Evolutionary conservation across 2,113 vertebrate species (phyloP).

Genomic region (Malurus elegans): DNA sequence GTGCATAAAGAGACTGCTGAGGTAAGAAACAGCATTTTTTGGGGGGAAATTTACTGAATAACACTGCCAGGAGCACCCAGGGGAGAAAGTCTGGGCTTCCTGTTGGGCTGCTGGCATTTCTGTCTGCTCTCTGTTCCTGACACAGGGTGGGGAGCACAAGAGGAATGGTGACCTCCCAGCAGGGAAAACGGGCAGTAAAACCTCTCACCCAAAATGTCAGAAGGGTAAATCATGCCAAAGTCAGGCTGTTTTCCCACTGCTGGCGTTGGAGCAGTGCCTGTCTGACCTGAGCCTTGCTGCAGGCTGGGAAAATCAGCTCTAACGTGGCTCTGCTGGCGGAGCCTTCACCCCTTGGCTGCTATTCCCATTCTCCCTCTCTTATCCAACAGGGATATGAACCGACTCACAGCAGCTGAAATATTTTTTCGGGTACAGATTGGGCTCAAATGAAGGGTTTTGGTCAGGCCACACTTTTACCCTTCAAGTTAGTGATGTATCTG

Average conservation of each 20-base stretch:
- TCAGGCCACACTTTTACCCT: neutral
- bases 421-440: neutral
- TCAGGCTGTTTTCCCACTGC: neutral
- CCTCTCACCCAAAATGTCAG: neutral
- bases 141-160: fast-evolving
- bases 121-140: neutral
- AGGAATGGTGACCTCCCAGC: neutral
- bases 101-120: neutral
- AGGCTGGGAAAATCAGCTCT: neutral
- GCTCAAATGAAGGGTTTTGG: neutral
- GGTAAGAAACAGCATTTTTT: neutral
- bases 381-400: fast-evolving
- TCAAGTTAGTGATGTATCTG: neutral
- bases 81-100: neutral
- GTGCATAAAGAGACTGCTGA: neutral
- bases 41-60: neutral
- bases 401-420: neutral
- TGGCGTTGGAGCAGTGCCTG: neutral
- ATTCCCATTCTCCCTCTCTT: neutral
- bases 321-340: fast-evolving
- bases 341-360: neutral
- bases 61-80: neutral
- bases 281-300: neutral
- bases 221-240: neutral
- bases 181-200: neutral